phyloP scores from a whole-genome alignment of 2,113 vertebrate genomes.

The Poecile atricapillus region DNA sequence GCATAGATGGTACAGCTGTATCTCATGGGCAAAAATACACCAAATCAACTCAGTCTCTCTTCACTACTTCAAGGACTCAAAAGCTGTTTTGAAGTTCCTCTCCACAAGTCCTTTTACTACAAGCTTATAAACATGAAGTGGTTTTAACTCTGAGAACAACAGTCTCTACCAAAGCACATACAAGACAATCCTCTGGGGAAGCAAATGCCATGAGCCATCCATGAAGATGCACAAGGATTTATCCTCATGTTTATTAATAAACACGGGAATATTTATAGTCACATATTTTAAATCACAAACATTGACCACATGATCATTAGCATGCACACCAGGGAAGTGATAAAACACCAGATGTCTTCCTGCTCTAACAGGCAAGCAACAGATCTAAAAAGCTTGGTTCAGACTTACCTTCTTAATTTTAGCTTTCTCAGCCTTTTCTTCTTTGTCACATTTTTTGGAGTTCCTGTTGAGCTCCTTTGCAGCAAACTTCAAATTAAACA shows the following conservation, averaged over 20 bases:
- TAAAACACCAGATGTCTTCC: not conserved
- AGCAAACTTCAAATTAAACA: constrained; percentile 92
- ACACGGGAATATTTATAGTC: not conserved
- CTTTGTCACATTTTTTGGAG: constrained; percentile 92
- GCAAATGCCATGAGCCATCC: not conserved
- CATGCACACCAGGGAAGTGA: not conserved
- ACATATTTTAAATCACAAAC: not conserved
- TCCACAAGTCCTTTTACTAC: not conserved
- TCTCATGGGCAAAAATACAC: not conserved
- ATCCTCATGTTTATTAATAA: not conserved
- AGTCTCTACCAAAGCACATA: not conserved
- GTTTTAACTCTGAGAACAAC: not conserved
- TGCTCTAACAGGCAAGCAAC: not conserved
- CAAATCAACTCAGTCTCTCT: not conserved
- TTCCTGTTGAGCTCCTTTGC: constrained; percentile 90
- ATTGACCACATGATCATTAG: not conserved
- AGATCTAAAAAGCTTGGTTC: not conserved
- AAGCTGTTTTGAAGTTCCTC: not conserved
- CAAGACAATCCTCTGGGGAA: not conserved
- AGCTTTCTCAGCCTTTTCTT: constrained; percentile 87
- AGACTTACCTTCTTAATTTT: constrained; percentile 92
- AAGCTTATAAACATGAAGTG: not conserved
- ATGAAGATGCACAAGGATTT: not conserved
- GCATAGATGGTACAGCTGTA: not conserved
- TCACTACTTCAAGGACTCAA: not conserved